These are phyloP conservation scores for Fistularia commersonii DNA, from an alignment of 2,797 vertebrate genomes.

Conservation along the genomic window DNA sequence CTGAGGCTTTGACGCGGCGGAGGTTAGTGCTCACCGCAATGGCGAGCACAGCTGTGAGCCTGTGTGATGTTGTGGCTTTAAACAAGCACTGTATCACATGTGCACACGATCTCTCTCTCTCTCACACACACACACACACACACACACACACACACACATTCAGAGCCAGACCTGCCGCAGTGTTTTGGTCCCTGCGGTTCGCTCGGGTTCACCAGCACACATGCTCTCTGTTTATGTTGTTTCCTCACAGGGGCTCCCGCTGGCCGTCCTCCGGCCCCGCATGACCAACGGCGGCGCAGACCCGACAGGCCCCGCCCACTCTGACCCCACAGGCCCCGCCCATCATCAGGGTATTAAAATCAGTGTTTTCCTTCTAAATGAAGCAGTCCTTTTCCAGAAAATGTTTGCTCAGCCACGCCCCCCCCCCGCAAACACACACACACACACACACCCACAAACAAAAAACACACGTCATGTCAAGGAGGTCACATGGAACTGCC, in stretches of 20 bases:
- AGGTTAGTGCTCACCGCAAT: constrained; percentile 53
- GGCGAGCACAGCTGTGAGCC: constrained; percentile 48
- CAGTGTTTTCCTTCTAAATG: too few relatives aligned
- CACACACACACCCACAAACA: too few relatives aligned
- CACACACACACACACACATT: constrained; percentile 13
- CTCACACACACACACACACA: constrained; percentile 29
- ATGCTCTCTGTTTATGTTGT: constrained; percentile 60
- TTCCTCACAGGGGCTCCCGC: constrained; percentile 52
- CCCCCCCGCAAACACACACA: too few relatives aligned
- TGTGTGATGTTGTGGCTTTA: constrained; percentile 57
- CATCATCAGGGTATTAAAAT: too few relatives aligned
- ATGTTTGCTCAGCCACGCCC: too few relatives aligned
- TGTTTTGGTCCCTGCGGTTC: constrained; percentile 53
- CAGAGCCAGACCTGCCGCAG: constrained; percentile 19
- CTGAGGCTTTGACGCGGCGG: constrained; percentile 30
- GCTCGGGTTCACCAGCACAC: constrained; percentile 46
- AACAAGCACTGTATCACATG: constrained; percentile 53
- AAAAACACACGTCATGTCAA: too few relatives aligned
- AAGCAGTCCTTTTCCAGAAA: too few relatives aligned
- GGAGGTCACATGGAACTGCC: too few relatives aligned
- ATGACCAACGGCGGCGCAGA: constrained; percentile 13
- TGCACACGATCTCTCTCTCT: constrained; percentile 16
- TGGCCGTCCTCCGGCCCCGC: constrained; percentile 20
- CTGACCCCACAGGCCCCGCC: too few relatives aligned
- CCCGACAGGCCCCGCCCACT: too few relatives aligned